Evolutionary conservation across 2,888 invertebrate genomes (phyloP), one percentile per base, ranked within the genome.

Genomic region (Lottia scabra): DNA sequence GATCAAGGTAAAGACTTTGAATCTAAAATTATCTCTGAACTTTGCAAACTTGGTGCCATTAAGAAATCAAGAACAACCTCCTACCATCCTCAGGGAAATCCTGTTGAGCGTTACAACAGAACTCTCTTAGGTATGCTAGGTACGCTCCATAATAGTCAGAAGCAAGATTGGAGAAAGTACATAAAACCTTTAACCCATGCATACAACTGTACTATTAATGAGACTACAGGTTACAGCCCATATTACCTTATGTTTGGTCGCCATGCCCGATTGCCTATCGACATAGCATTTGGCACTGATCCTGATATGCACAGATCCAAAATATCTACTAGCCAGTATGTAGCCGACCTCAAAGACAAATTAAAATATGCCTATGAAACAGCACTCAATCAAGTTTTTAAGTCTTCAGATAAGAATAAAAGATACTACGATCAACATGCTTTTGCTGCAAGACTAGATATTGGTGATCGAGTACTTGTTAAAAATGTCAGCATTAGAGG

Each of bases 1-100:
- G 75, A 77, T 30, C 75, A 77, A 56, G 77, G 75, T 19, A 64
- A 73, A 23, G 73, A 75, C 23, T 78, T 75, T 70, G 74, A 74
- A 45, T 62, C 70, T n/a, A 23, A 67, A 1, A 13, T 78, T n/a
- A 71, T 78, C 44, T 45, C 65, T 13, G 73, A 77, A 56, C 65
- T 76, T 1, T 75, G 75, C 62, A 15, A 64, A 8, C 38, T 75
- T 13, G 48, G 46, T 8, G 72, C 72, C 0, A 74, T 75, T 27
- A 62, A 68, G n/a, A 78, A 77, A 65, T 69, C 68, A 0, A 48
- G 74, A 10, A 77, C 78, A 1, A 72, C 75, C 43, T 68, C 73
- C 19, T 78, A 77, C 30, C 79, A 79, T 68, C 78, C 77, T 0
- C 67, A 67, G 48, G 77, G 78, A 8, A 80, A 77, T 71, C 78